phyloP scores from a whole-genome alignment of 2,888 invertebrate genomes.

The Ametastegia equiseti region DNA sequence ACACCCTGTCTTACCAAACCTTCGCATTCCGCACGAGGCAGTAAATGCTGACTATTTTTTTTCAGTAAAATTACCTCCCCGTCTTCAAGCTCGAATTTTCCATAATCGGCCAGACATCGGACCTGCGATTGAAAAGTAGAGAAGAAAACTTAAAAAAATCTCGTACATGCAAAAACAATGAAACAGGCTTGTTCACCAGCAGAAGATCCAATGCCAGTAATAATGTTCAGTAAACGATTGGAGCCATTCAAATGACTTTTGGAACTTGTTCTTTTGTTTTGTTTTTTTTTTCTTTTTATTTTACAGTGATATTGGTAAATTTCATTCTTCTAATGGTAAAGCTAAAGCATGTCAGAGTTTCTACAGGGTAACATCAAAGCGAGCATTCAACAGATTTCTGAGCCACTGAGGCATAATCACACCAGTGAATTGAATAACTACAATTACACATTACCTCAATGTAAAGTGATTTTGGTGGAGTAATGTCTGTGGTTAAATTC shows the following conservation, averaged over 20 bases:
- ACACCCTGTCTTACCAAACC: slow-evolving; percentile 93
- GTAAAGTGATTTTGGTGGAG: slow-evolving; percentile 94
- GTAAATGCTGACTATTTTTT: slow-evolving; percentile 93
- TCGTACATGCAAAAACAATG: background rate
- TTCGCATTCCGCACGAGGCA: slow-evolving; percentile 93
- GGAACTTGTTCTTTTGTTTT: too few relatives aligned
- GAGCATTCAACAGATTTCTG: background rate
- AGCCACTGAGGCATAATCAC: background rate
- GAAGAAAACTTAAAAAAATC: background rate
- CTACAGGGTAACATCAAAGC: background rate
- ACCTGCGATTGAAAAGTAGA: slow-evolving; percentile 75
- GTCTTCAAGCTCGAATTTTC: slow-evolving; percentile 95
- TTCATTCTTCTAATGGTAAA: too few relatives aligned
- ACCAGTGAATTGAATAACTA: background rate
- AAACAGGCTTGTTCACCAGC: too few relatives aligned
- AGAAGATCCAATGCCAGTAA: too few relatives aligned
- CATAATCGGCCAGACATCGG: slow-evolving; percentile 92
- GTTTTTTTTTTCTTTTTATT: too few relatives aligned
- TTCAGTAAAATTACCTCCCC: slow-evolving; percentile 93
- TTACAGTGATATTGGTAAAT: too few relatives aligned
- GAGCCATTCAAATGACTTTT: too few relatives aligned
- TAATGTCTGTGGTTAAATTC: slow-evolving; percentile 91
- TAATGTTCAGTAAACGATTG: too few relatives aligned
- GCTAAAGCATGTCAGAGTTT: background rate
- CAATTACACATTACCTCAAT: slow-evolving; percentile 84